Evolutionary conservation across 2,888 invertebrate genomes (phyloP).

Genomic region (Amaurobius ferox): DNA sequence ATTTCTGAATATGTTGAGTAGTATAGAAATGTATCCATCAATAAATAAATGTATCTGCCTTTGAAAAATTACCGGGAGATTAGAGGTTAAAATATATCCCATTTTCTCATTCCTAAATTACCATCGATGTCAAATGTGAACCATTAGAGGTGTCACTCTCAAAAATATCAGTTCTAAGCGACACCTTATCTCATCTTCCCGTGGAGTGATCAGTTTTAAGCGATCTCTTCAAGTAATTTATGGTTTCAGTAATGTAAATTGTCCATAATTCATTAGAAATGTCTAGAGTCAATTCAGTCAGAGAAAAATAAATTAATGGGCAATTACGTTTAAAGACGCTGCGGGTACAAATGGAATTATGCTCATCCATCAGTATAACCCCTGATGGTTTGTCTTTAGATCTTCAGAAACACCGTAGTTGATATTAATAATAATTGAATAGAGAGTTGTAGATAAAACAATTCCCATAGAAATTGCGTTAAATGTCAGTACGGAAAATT

Average conservation of each 20-base stretch:
- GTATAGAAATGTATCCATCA: no score
- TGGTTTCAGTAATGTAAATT: neutral
- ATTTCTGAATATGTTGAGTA: no score
- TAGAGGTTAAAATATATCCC: neutral
- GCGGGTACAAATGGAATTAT: neutral
- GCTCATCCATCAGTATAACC: neutral
- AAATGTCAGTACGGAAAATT: no score
- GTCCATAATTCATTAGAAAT: neutral
- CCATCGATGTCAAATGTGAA: neutral
- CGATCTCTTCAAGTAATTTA: neutral
- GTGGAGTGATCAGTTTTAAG: neutral
- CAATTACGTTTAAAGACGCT: neutral
- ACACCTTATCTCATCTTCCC: neutral
- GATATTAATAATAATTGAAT: no score
- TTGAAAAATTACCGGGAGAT: neutral
- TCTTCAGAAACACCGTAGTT: neutral
- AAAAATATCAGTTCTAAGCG: neutral
- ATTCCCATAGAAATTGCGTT: no score
- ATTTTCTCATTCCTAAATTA: neutral
- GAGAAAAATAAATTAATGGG: neutral
- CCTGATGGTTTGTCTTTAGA: neutral
- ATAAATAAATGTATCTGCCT: no score
- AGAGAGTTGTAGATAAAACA: no score
- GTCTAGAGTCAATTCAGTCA: neutral
- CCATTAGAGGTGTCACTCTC: neutral